A percentile compares a stretch with the other conserved stretches of the same genome.
phyloP scores from a whole-genome alignment of 2,888 invertebrate species.

The Clepsis dumicolana region DNA sequence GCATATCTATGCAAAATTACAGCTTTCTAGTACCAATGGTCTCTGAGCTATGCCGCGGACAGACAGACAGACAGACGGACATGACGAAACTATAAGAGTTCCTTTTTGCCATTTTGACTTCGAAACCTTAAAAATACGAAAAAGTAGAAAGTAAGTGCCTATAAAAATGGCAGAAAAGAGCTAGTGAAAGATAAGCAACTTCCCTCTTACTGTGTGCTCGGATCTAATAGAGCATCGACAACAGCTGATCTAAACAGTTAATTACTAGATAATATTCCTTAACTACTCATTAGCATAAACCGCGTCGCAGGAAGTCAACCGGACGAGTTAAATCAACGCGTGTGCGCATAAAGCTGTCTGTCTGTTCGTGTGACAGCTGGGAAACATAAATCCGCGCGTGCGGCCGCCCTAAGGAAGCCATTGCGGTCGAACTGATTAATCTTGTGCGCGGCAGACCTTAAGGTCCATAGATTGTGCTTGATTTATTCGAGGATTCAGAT shows the following conservation, averaged over 20 bases:
- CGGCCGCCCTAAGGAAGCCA: slow-evolving; percentile 12
- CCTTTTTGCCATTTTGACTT: too few relatives aligned
- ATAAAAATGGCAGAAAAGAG: too few relatives aligned
- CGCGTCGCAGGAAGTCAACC: slow-evolving; percentile 14
- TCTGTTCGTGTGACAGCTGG: slow-evolving; percentile 21
- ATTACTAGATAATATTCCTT: not conserved
- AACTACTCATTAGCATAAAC: not conserved
- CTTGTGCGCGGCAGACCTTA: not conserved
- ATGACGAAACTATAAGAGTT: too few relatives aligned
- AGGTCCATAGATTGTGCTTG: not conserved
- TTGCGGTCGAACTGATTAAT: not conserved
- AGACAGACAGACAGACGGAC: too few relatives aligned
- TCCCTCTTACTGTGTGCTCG: too few relatives aligned
- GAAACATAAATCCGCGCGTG: slow-evolving; percentile 38
- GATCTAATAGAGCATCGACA: not conserved
- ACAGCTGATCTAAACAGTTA: not conserved
- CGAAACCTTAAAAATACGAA: too few relatives aligned
- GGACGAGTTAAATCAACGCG: slow-evolving; percentile 24
- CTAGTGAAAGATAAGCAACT: too few relatives aligned
- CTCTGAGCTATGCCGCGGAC: too few relatives aligned
- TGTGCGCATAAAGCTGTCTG: slow-evolving; percentile 23
- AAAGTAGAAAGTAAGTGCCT: too few relatives aligned
- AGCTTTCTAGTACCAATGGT: too few relatives aligned
- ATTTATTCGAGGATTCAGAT: not conserved
- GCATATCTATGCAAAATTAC: too few relatives aligned